Evolutionary conservation across 2,113 vertebrate species (phyloP).

Genomic region (Menidia beryllina): DNA sequence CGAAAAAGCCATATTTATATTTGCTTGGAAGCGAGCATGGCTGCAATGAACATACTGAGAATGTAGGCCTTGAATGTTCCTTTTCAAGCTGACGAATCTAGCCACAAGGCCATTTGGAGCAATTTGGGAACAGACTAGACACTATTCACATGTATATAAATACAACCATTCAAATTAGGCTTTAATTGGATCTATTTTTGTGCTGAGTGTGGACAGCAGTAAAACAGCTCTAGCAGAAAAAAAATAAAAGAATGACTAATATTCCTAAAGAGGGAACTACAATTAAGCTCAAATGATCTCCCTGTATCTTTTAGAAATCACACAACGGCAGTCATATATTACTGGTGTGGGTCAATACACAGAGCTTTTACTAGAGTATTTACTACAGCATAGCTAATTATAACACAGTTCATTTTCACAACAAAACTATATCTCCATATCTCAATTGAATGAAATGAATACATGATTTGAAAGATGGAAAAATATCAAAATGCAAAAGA

Average conservation of each 20-base stretch:
- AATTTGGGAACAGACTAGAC: slow-evolving; percentile 51
- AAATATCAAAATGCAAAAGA: background rate
- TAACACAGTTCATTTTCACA: too few species aligned
- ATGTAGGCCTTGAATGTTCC: slow-evolving; percentile 37
- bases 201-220: slow-evolving; percentile 24
- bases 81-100: slow-evolving; percentile 39
- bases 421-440: background rate
- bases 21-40: slow-evolving; percentile 75
- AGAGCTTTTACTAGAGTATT: too few species aligned
- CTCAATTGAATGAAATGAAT: background rate
- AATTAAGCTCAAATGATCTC: slow-evolving; percentile 15
- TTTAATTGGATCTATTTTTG: slow-evolving; percentile 61
- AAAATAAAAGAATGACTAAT: slow-evolving; percentile 22
- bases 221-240: slow-evolving; percentile 25
- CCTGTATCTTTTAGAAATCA: slow-evolving; percentile 11
- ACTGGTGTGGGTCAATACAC: background rate
- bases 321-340: slow-evolving; percentile 19
- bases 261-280: slow-evolving; percentile 13
- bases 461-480: background rate
- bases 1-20: slow-evolving; percentile 72
- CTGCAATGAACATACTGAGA: slow-evolving; percentile 44
- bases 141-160: slow-evolving; percentile 43
- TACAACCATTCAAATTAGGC: slow-evolving; percentile 36
- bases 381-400: too few species aligned
- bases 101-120: slow-evolving; percentile 43